Evolutionary conservation across 2,797 vertebrate genomes (phyloP).

Genomic region (Arremon brunneinucha): DNA sequence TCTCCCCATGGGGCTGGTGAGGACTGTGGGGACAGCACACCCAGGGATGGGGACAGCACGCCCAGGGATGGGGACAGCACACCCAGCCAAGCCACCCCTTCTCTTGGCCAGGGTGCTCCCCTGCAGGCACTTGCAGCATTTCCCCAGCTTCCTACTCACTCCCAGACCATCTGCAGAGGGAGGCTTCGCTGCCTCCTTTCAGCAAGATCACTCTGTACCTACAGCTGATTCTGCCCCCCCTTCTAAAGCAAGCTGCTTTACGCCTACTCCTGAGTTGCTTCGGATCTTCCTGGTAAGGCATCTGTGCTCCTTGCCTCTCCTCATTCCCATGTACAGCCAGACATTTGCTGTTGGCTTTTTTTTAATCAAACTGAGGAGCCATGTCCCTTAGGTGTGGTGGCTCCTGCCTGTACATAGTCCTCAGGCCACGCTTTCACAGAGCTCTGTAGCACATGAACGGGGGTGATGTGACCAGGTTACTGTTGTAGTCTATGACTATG

Average conservation of each 20-base stretch:
- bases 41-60: background rate
- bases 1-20: background rate
- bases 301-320: constrained; percentile 18
- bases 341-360: background rate
- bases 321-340: background rate
- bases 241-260: constrained; percentile 39
- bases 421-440: accelerated
- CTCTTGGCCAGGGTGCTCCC: background rate
- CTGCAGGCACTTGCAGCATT: background rate
- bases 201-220: constrained; percentile 47
- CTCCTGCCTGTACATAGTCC: constrained; percentile 9
- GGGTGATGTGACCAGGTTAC: constrained; percentile 42
- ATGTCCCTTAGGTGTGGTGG: background rate
- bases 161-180: constrained; percentile 40
- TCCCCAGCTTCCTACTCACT: constrained; percentile 25
- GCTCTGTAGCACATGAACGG: background rate
- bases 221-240: background rate
- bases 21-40: accelerated
- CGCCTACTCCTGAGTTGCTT: constrained; percentile 28
- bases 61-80: background rate
- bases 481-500: constrained; percentile 52
- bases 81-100: background rate
- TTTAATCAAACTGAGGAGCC: background rate
- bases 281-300: constrained; percentile 3
- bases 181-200: background rate